phyloP scores from a whole-genome alignment of 2,113 vertebrate genomes.

The Struthidea cinerea region DNA sequence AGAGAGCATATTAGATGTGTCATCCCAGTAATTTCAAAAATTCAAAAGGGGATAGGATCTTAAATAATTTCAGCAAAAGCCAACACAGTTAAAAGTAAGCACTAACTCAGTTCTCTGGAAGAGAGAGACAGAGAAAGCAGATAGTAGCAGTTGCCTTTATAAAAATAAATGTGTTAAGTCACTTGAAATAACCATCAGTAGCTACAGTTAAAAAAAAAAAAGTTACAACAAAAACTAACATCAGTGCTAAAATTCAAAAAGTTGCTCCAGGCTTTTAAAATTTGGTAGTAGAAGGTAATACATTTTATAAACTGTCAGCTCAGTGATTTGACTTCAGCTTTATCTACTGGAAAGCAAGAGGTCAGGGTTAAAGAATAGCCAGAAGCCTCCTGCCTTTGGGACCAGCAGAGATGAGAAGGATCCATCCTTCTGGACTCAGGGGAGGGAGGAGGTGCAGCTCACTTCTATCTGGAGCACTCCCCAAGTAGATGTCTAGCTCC shows the following conservation, averaged over 20 bases:
- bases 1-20: neutral
- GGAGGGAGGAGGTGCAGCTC: neutral
- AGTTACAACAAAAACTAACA: neutral
- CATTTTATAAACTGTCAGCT: neutral
- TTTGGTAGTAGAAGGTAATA: neutral
- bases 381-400: neutral
- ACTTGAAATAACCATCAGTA: slow-evolving; percentile 16
- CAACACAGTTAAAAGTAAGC: neutral
- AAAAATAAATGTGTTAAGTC: slow-evolving; percentile 28
- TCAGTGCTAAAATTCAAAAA: neutral
- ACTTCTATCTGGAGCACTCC: neutral
- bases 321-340: neutral
- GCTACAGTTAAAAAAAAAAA: neutral
- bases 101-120: neutral
- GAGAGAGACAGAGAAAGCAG: neutral
- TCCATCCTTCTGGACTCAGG: neutral
- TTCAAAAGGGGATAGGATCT: neutral
- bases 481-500: neutral
- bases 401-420: neutral
- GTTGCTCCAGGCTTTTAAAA: neutral
- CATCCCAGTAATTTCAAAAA: neutral
- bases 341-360: neutral
- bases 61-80: slow-evolving; percentile 5
- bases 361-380: slow-evolving; percentile 6
- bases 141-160: neutral